Base-by-base conservation (phyloP, 2,797 vertebrate species). In the Emys orbicularis region DNA sequence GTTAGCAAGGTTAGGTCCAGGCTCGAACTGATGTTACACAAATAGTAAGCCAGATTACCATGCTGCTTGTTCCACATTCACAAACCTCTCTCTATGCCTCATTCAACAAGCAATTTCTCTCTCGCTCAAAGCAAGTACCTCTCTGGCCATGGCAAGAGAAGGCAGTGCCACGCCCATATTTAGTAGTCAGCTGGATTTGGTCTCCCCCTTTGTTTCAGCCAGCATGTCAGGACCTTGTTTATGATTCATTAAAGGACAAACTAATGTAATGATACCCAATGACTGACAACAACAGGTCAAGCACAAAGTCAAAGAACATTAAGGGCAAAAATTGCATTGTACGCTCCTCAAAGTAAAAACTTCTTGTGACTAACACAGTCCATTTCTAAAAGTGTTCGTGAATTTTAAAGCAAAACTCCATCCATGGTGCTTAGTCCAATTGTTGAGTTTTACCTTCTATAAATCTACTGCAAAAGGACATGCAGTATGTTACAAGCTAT, bases 291-390 rank as follows among this genome's bases (percentile, higher is more conserved):
- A 89, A 9, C 13, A 81, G 47, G 52, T 79, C 59, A 41, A 11
- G 68, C 8, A 92, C 31, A 27, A 74, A 84, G 6, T 72, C 18
- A 53, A 52, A 81, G 3, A 11, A 77, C 44, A 56, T 11, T 59
- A 21, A 87, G 81, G 4, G 89, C 88, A 88, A 47, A 8, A 47
- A 80, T 8, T 37, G 80, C 18, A 44, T 49, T 87, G 34, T 54
- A 88, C 52, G 15, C 12, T 82, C 47, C 84, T 87, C 50, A 37
- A 89, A 87, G 57, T 47, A 91, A 88, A 94, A 90, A 10, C 27
- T 49, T 88, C 18, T 41, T 86, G 52, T 83, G 37, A 88, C 74
- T 87, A 82, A 82, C 0, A 81, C 5, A 18, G 9, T 53, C 6
- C 9, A 12, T 54, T 54, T 88, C 59, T 0, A 87, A 19, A 91